Base-by-base conservation (phyloP, 2,888 invertebrate genomes). In the Scaptomyza parva region DNA sequence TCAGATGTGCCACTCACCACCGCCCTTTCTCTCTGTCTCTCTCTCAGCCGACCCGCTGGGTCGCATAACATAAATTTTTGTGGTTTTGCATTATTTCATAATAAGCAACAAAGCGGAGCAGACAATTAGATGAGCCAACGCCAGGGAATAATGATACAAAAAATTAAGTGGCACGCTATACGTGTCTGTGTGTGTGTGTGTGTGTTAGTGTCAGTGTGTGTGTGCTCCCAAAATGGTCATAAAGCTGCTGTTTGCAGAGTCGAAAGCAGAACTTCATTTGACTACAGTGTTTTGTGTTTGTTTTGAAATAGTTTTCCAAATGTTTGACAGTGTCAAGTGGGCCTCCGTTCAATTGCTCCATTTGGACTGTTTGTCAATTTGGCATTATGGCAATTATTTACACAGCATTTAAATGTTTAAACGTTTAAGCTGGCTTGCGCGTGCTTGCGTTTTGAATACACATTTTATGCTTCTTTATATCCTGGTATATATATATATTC, bases 171-270 rank as follows among this genome's bases (percentile, higher is more conserved):
- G 50, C 78, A 77, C 66, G 64, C 57, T 69, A 40, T 26, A 63
- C 53, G 14, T 61, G 33, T 43, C 28, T 52, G 33, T 41, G 20
- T 20, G n/a, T 41, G 39, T 59, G 47, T 50, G 28, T 45, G 39
- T 22, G 12, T 39, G 41, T 7, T n/a, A 33, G 17, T 61, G 22
- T 35, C 40, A 18, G 37, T 39, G 37, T 26, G 24, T 26, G 24
- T 53, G 14, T 45, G 64, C 26, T 65, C 82, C 76, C 82, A 57
- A 57, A 82, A 87, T 70, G 85, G 78, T 85, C 87, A 63, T 86
- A 69, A 78, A 72, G 75, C 64, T 68, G 60, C 48, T 35, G 45
- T 54, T 61, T 47, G 47, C 50, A 47, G 12, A 52, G 66, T 45
- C 54, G n/a, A 37, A 50, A 54, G 48, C 53, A 60, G 24, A 74